Percentiles rank a stretch among this genome's conserved stretches.
These are phyloP conservation scores for Sibirionetta formosa DNA, from an alignment of 2,797 vertebrate species.

Conservation along the genomic window DNA sequence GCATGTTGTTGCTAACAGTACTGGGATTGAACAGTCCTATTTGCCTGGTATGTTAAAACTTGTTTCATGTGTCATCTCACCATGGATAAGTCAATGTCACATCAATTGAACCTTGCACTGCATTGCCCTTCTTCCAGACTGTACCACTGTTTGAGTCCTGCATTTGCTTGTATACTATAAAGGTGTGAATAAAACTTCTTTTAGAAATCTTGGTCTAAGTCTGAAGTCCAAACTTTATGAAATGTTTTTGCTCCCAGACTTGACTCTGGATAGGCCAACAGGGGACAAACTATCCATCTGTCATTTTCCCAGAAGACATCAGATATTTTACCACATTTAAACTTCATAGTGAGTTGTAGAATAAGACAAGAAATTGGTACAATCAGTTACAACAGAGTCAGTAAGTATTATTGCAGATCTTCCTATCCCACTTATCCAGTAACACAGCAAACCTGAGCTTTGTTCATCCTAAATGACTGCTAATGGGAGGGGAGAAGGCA, in stretches of 20 bases:
- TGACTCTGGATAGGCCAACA: not conserved
- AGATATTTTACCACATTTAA: not conserved
- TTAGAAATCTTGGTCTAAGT: not conserved
- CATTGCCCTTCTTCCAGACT: not conserved
- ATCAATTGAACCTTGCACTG: accelerated
- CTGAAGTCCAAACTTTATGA: not conserved
- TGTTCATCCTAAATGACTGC: not conserved
- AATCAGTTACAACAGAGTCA: not conserved
- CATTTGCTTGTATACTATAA: not conserved
- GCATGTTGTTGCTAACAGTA: not conserved
- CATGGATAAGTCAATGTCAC: not conserved
- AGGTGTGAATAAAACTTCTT: not conserved
- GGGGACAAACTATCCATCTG: not conserved
- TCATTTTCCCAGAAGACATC: not conserved
- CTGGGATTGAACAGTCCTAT: not conserved
- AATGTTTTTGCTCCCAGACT: not conserved
- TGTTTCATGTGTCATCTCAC: not conserved
- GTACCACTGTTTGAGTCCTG: not conserved
- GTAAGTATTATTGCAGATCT: not conserved
- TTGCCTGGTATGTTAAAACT: not conserved
- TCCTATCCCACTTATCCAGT: not conserved
- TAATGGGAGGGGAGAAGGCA: not conserved
- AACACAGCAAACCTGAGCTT: not conserved
- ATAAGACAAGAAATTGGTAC: not conserved
- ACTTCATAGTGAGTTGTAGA: not conserved